Percentiles rank a stretch among this genome's conserved stretches.
These are phyloP conservation scores for Clarias macrocephalus DNA, from an alignment of 2,113 vertebrate genomes.

Conservation along the genomic window DNA sequence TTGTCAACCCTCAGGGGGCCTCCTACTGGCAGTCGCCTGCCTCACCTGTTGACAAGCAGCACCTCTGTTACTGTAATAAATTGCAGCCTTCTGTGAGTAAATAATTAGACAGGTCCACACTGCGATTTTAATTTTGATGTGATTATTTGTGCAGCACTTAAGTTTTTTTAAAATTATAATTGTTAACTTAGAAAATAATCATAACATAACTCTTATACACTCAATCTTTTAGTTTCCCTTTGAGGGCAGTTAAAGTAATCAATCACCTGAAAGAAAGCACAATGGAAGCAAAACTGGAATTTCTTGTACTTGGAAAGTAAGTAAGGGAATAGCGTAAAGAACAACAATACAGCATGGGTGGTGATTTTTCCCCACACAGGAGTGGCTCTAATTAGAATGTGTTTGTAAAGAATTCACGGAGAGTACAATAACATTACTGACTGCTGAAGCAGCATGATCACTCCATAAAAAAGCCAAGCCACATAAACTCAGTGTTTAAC, in stretches of 20 bases:
- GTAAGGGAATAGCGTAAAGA: neutral
- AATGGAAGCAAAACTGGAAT: conserved; percentile 31
- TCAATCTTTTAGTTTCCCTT: neutral
- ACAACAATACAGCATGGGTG: neutral
- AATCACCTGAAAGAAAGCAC: neutral
- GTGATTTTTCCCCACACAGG: neutral
- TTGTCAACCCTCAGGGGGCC: no score
- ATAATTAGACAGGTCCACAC: no score
- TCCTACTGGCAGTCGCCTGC: no score
- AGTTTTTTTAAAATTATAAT: no score
- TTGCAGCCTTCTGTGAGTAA: no score
- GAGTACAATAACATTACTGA: neutral
- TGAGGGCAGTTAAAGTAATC: neutral
- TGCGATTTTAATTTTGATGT: no score
- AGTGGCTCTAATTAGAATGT: conserved; percentile 8
- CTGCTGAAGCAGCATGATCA: conserved; percentile 4
- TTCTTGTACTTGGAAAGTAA: conserved; percentile 13
- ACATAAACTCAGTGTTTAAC: neutral
- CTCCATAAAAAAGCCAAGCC: neutral
- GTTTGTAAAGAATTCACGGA: neutral
- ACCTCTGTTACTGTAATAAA: no score
- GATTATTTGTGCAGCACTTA: no score
- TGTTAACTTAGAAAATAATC: no score
- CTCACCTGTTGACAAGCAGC: no score
- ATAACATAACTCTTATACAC: no score